A percentile compares a stretch with the other conserved stretches of the same genome.
Evolutionary conservation across 1,140 invertebrate genomes (phyloP).

Genomic region (Magallana angulata): DNA sequence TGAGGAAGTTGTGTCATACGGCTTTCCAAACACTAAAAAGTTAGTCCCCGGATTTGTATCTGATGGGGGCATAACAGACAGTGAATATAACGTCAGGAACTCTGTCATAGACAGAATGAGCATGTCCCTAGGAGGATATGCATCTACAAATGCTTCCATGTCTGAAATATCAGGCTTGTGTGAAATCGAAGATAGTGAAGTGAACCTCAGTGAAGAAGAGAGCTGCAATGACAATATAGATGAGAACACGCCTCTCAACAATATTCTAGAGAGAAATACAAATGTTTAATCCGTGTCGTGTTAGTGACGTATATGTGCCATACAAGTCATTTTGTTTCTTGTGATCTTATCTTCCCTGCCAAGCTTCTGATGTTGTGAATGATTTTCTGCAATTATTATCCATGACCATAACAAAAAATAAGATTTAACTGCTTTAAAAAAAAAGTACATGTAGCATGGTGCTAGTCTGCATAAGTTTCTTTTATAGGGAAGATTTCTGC

Average conservation of each 20-base stretch:
- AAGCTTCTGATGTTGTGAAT: conserved; percentile 22
- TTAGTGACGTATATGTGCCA: conserved; percentile 39
- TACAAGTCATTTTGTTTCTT: conserved; percentile 15
- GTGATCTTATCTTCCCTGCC: conserved; percentile 1
- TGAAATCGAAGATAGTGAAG: conserved; percentile 90
- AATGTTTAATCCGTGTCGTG: conserved; percentile 24
- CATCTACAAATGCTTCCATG: conserved; percentile 83
- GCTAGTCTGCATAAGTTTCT: background rate
- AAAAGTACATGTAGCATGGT: conserved; percentile 1
- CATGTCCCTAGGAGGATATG: conserved; percentile 84
- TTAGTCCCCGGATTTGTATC: conserved; percentile 56
- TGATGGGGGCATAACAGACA: conserved; percentile 65
- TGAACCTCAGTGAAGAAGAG: conserved; percentile 73
- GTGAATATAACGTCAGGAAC: conserved; percentile 66
- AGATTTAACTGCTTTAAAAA: background rate
- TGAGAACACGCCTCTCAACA: conserved; percentile 54
- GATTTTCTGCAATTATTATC: background rate
- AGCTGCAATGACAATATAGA: conserved; percentile 64
- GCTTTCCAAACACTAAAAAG: conserved; percentile 81
- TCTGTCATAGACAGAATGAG: conserved; percentile 81
- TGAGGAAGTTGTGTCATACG: conserved; percentile 85
- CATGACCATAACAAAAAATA: background rate
- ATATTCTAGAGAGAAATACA: conserved; percentile 20
- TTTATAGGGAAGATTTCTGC: background rate
- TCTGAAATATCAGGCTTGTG: conserved; percentile 91